A percentile compares a stretch with the other conserved stretches of the same genome.
Conservation (phyloP, 2,113 vertebrate genomes). For the Ascaphus truei region DNA sequence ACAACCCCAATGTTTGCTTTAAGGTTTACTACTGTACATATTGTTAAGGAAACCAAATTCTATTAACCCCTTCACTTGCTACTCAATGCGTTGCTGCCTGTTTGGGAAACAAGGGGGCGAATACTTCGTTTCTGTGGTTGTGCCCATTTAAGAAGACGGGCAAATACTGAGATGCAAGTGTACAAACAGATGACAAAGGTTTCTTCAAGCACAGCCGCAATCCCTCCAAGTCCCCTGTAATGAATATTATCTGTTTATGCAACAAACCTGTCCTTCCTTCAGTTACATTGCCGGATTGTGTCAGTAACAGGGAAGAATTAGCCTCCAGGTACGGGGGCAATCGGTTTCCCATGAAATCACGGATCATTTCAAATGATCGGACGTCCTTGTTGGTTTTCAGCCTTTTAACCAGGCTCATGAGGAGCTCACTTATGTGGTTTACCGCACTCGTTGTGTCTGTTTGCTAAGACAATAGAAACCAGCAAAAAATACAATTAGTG, state of each 20-base stretch:
- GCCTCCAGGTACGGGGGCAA: slow-evolving; percentile 66
- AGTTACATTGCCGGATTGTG: not conserved
- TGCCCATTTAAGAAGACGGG: no score
- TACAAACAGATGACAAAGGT: no score
- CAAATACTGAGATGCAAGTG: no score
- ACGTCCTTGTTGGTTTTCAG: slow-evolving; percentile 61
- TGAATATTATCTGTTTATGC: not conserved
- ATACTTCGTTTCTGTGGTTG: no score
- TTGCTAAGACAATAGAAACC: slow-evolving; percentile 59
- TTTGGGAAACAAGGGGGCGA: no score
- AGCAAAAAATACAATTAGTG: no score
- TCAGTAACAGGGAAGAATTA: accelerated
- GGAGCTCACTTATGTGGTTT: slow-evolving; percentile 55
- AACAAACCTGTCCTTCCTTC: not conserved
- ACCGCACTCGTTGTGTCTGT: slow-evolving; percentile 39
- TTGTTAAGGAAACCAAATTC: no score
- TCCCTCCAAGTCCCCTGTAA: not conserved
- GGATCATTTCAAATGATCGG: slow-evolving; percentile 75
- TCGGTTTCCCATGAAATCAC: slow-evolving; percentile 77
- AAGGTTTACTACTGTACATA: no score
- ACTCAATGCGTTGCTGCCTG: no score
- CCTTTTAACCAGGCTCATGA: slow-evolving; percentile 68
- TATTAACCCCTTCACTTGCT: no score
- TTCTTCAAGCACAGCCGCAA: no score
- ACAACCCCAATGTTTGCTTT: no score